Conservation (phyloP, 2,113 vertebrate species). For the Lophochroa leadbeateri region DNA sequence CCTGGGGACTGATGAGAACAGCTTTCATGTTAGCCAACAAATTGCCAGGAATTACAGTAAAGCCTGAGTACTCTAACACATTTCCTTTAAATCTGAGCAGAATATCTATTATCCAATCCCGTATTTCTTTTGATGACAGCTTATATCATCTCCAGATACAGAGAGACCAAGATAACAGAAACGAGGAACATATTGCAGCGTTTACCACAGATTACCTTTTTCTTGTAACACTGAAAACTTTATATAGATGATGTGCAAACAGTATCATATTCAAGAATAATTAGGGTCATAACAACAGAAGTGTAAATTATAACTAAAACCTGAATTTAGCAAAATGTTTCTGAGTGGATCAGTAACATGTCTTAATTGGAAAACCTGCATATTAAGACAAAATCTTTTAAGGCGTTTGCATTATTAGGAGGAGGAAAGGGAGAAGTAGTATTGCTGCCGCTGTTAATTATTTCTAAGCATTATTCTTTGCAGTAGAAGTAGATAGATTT, state of each 20-base stretch:
- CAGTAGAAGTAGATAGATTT: not conserved
- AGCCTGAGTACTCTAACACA: not conserved
- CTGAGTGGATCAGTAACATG: not conserved
- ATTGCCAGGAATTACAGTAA: not conserved
- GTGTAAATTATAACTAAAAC: not conserved
- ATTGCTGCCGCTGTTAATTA: not conserved
- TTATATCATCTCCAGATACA: not conserved
- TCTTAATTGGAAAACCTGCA: not conserved
- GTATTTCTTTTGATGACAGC: not conserved
- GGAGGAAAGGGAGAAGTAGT: not conserved
- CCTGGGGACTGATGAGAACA: not conserved
- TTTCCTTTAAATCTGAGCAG: not conserved
- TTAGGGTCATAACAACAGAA: not conserved
- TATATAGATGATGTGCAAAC: not conserved
- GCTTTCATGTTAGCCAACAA: not conserved
- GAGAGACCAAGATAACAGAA: not conserved
- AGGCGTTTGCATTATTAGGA: accelerated
- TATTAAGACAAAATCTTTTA: not conserved
- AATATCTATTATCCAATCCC: not conserved
- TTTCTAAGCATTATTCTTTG: not conserved
- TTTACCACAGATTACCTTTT: not conserved
- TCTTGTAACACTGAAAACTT: not conserved
- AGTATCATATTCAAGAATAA: not conserved
- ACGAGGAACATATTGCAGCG: not conserved
- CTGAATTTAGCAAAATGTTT: not conserved